Base-by-base conservation (phyloP, 2,888 invertebrate species). In the Dicyrtoma fusca region DNA sequence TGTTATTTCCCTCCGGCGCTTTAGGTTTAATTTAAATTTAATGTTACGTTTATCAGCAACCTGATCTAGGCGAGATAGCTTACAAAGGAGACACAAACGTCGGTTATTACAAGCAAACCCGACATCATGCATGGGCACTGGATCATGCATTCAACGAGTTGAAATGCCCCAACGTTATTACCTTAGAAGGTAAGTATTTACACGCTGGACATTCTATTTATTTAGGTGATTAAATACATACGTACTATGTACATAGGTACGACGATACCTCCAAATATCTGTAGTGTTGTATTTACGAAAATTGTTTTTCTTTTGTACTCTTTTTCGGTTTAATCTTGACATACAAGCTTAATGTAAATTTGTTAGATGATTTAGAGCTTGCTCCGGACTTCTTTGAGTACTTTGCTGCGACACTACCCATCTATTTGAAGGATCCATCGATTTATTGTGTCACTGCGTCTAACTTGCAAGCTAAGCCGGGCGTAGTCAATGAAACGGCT, bases 31-130 rank as follows among this genome's bases (percentile, higher is more conserved):
- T n/a, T n/a, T n/a, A n/a, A n/a, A n/a, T n/a, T n/a, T n/a, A n/a
- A n/a, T n/a, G n/a, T n/a, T n/a, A n/a, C n/a, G n/a, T n/a, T n/a
- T 21, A 17, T 13, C 21, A 76, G 76, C 74, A 76, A 64, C 76
- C 76, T 8, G 59, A 74, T 55, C 74, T 70, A 8, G 21, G 53
- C 6, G 53, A 59, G 17, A 66, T 61, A n/a, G 23, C 10, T 10
- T 19, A 17, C 3, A 25, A 45, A 4, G n/a, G n/a, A 1, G 19
- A 21, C 1, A 63, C 51, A 14, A 61, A 61, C 2, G 23, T 34
- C 4, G 71, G 71, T 5, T 71, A 71, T 23, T 71, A 71, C 45
- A 71, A 65, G 26, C 51, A 51, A 45, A 53, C 71, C 10, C 34
- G 71, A 42, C 71, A 71, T 23, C 55, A 71, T 59, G 55, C 25